Evolutionary conservation across 2,797 vertebrate genomes (phyloP), one percentile per base, ranked within the genome.

Genomic region (Rhinella marina): DNA sequence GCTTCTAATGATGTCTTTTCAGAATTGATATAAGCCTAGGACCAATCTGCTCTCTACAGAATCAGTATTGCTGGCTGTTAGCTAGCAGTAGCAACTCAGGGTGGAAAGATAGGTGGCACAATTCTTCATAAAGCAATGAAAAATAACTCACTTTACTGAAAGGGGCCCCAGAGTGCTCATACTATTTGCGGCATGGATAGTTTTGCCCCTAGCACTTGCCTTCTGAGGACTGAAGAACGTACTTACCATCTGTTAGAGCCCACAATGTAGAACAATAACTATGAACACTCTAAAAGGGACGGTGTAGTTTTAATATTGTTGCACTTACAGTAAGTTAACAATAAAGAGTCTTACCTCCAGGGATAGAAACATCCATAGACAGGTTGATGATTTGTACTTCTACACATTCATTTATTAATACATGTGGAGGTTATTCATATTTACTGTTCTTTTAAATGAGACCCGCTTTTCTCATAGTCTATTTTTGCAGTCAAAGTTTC

Each of bases 161-260:
- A 75, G 11, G 3, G 27, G 25, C 64, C 12, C 25, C 64, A 27
- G 11, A 4, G 25, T 10, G 9, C 25, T 66, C 64, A 27, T 66
- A 66, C 7, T 32, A 17, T 23, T 29, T 70, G 27, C 32, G 3
- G 7, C 13, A 1, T 70, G 10, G 50, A 13, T 54, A 25, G 23
- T 77, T 76, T 77, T 77, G 48, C 75, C n/a, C 48, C 23, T 25
- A 13, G 75, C 50, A 16, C 12, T 77, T 77, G 75, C 54, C 50
- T 77, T 77, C 23, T 52, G 12, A 54, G 5, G 75, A 25, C 75
- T 52, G 75, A 6, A 52, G 54, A 77, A 54, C 48, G 25, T 77
- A 77, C 50, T 25, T 52, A 77, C 48, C 75, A 77, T 77, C 75
- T 77, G 75, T 77, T 77, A 7, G 41, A 77, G 75, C 48, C 48